Conservation (phyloP, 2,113 vertebrate genomes). For the Stigmatopora argus region DNA sequence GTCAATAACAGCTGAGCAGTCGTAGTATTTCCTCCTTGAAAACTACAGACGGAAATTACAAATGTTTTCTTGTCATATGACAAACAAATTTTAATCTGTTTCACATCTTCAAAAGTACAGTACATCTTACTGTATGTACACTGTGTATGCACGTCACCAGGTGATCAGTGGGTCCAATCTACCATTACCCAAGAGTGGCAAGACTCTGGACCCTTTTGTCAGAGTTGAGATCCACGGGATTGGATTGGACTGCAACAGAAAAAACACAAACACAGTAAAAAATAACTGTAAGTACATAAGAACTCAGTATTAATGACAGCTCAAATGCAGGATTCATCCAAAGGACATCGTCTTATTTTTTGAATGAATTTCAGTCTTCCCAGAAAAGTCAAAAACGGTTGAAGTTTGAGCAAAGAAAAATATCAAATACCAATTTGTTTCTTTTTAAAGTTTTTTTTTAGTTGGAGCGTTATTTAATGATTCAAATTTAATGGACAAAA, state of each 20-base stretch:
- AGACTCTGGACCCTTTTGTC: constrained; percentile 71
- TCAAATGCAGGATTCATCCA: not conserved
- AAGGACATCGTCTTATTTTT: not conserved
- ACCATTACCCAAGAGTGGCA: constrained; percentile 55
- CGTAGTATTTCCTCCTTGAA: too few relatives aligned
- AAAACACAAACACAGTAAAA: constrained; percentile 72
- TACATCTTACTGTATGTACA: not conserved
- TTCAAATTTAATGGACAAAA: not conserved
- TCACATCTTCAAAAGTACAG: not conserved
- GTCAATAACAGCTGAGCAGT: too few relatives aligned
- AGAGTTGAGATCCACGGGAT: constrained; percentile 77
- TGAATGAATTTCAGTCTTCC: not conserved
- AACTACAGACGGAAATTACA: too few relatives aligned
- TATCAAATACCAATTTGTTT: too few relatives aligned
- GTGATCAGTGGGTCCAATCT: constrained; percentile 80
- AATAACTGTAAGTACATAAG: constrained; percentile 73
- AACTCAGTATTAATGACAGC: not conserved
- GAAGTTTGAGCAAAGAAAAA: not conserved
- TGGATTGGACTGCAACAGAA: constrained; percentile 63
- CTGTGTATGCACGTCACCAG: constrained; percentile 50
- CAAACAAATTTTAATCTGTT: too few relatives aligned
- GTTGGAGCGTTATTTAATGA: not conserved
- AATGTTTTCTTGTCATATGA: too few relatives aligned
- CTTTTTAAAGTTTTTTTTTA: too few relatives aligned
- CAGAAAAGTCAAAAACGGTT: not conserved